phyloP scores from a whole-genome alignment of 2,888 invertebrate species.

The Ochropleura plecta region DNA sequence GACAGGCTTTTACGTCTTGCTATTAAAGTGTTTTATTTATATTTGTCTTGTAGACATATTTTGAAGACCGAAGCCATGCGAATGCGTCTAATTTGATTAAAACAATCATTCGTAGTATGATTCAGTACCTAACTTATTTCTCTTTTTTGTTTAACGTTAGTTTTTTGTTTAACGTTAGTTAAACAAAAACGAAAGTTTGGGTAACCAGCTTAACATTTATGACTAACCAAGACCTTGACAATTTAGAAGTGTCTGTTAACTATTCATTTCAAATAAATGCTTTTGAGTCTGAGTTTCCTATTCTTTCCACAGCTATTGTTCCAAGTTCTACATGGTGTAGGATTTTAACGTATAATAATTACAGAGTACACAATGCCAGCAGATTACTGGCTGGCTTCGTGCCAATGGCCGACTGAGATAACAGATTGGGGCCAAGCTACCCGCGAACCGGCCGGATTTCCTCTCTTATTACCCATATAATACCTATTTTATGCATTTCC shows the following conservation, averaged over 20 bases:
- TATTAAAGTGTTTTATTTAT: slow-evolving; percentile 28
- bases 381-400: slow-evolving; percentile 58
- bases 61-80: slow-evolving; percentile 14
- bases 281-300: background rate
- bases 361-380: slow-evolving; percentile 36
- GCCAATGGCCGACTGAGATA: slow-evolving; percentile 74
- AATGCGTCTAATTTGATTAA: slow-evolving; percentile 11
- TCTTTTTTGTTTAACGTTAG: background rate
- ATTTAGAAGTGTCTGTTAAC: no score
- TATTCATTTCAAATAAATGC: background rate
- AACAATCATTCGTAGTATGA: background rate
- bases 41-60: slow-evolving; percentile 23
- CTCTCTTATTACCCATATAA: slow-evolving; percentile 58
- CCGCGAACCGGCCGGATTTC: slow-evolving; percentile 56
- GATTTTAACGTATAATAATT: slow-evolving; percentile 49
- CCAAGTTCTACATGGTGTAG: slow-evolving; percentile 32
- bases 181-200: no score
- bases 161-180: no score
- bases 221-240: no score
- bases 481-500: slow-evolving; percentile 54
- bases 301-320: slow-evolving; percentile 39
- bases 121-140: background rate
- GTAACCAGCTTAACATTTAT: background rate
- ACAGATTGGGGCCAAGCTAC: slow-evolving; percentile 72
- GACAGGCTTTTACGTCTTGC: slow-evolving; percentile 38